A percentile compares a stretch with the other conserved stretches of the same genome.
These are phyloP conservation scores for Triplophysa bombifrons DNA, from an alignment of 2,797 vertebrate genomes.

Conservation along the genomic window DNA sequence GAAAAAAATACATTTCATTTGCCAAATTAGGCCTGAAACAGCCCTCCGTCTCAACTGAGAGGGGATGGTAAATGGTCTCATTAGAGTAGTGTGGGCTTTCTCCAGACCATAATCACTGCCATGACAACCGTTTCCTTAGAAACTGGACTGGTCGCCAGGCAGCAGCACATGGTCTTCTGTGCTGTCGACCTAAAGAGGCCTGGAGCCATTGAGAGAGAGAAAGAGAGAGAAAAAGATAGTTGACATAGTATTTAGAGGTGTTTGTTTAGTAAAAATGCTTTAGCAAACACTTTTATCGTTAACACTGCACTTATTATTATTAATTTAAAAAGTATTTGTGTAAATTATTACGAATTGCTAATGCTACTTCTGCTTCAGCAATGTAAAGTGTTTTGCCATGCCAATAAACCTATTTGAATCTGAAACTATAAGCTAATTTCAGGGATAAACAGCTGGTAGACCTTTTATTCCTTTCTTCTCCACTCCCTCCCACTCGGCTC, in stretches of 20 bases:
- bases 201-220: conserved; percentile 1
- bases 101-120: conserved; percentile 63
- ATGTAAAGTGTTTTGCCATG: not conserved
- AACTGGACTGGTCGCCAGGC: conserved; percentile 63
- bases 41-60: conserved; percentile 54
- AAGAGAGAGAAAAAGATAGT: not conserved
- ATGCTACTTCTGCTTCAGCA: not conserved
- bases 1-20: conserved; percentile 56
- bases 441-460: not conserved
- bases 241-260: conserved; percentile 10
- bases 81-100: conserved; percentile 59
- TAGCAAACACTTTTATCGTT: too few relatives aligned
- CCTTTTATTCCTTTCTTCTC: not conserved
- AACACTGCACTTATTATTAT: not conserved
- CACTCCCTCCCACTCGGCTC: not conserved
- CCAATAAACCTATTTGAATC: not conserved
- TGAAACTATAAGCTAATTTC: not conserved
- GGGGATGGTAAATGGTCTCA: conserved; percentile 61
- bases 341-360: not conserved
- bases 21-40: conserved; percentile 60
- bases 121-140: conserved; percentile 69
- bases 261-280: not conserved
- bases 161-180: conserved; percentile 50
- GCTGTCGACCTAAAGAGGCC: conserved; percentile 40
- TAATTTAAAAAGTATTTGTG: not conserved